Evolutionary conservation across 2,797 vertebrate genomes (phyloP), one percentile per base, ranked within the genome.

Genomic region (Sparus aurata): DNA sequence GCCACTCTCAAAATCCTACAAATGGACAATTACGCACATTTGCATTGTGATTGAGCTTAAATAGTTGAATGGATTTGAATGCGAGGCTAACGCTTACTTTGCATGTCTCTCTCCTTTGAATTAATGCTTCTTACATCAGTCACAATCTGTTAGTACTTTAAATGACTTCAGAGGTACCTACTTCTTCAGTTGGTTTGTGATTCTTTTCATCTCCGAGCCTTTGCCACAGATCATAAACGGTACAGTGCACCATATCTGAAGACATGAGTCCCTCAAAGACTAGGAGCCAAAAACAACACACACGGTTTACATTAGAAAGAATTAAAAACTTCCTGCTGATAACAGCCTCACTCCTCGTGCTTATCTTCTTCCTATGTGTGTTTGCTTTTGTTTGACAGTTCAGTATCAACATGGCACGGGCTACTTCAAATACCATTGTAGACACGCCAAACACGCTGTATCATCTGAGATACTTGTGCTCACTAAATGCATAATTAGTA

Each of bases 381-480:
- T 89, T 91, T 89, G 82, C 87, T 89, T 89, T 87, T 85, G 75
- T 87, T 91, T 85, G 84, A 89, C 75, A 73, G 74, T 53, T 91
- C 75, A 83, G 47, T 79, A 89, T 88, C 85, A 93, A 88, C 83
- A 79, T 66, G 22, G 58, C 57, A 82, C 20, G 2, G 50, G 61
- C 66, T 53, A 66, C 41, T 71, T 80, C 60, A 84, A 75, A 85
- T 69, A 60, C 68, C 73, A 58, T 27, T 65, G 68, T 59, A 79
- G 69, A 80, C 71, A 63, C 12, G 34, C 47, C 66, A 87, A 80
- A 80, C 67, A 69, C 25, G 58, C 45, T 10, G 53, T 22, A 73
- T 83, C 41, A 77, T 78, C 50, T 75, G 47, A 73, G 64, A 77
- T 23, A 61, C 46, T 43, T 77, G 66, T 54, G 22, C 25, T 75